These are phyloP conservation scores for Hoplodrina blanda DNA, from an alignment of 2,888 invertebrate genomes.

Conservation along the genomic window DNA sequence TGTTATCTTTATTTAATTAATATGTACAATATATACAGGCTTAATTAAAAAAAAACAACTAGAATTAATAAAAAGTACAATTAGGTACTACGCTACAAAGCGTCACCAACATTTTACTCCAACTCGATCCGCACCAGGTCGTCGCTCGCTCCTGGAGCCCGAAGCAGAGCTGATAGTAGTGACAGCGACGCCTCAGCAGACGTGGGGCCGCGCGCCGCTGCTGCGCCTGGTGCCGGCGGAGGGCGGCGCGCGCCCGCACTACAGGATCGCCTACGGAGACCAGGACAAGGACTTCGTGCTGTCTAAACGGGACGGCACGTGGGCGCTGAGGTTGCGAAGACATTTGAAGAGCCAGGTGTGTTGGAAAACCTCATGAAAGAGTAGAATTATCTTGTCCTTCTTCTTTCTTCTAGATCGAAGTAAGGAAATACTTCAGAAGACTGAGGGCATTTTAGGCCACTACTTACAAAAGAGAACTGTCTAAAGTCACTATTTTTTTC, in stretches of 20 bases:
- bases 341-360: constrained; percentile 72
- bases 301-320: constrained; percentile 81
- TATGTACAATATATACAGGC: no score
- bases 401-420: no score
- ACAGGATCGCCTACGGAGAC: constrained; percentile 84
- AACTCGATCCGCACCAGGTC: constrained; percentile 68
- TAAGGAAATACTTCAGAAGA: no score
- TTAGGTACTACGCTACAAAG: no score
- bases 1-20: no score
- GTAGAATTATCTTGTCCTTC: no score
- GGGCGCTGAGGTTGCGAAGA: constrained; percentile 80
- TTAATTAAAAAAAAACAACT: no score
- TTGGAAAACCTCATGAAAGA: background rate
- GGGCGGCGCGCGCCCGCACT: constrained; percentile 81
- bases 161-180: constrained; percentile 83
- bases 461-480: no score
- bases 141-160: constrained; percentile 82
- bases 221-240: constrained; percentile 82
- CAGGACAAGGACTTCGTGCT: constrained; percentile 76
- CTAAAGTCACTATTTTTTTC: no score
- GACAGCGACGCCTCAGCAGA: constrained; percentile 75
- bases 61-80: no score
- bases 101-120: background rate
- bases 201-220: constrained; percentile 84
- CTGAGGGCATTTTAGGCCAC: no score